Percentiles rank a stretch among this genome's conserved stretches.
Evolutionary conservation across 2,797 vertebrate genomes (phyloP).

Genomic region (Ficedula albicollis): DNA sequence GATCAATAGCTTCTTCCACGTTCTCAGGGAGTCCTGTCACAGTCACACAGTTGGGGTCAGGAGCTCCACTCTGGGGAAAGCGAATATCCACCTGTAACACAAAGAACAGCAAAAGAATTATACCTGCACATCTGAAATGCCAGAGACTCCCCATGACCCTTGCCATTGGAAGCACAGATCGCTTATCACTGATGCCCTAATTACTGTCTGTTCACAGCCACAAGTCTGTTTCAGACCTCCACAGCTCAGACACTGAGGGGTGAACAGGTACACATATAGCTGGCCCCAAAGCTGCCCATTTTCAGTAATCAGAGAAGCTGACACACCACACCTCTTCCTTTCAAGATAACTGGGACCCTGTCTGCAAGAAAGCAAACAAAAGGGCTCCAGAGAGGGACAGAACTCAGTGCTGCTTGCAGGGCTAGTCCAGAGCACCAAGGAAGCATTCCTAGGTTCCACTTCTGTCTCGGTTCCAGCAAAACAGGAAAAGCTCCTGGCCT

Average conservation of each 20-base stretch:
- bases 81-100: slow-evolving; percentile 91
- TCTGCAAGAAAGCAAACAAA: not conserved
- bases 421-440: not conserved
- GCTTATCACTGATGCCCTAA: not conserved
- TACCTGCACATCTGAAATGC: not conserved
- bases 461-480: not conserved
- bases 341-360: not conserved
- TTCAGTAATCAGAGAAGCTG: not conserved
- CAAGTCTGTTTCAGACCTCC: not conserved
- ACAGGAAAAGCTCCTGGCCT: not conserved
- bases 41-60: slow-evolving; percentile 92
- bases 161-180: not conserved
- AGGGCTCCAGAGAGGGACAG: not conserved
- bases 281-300: not conserved
- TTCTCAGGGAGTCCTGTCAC: slow-evolving; percentile 95
- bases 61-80: slow-evolving; percentile 93
- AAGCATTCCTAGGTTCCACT: not conserved
- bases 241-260: not conserved
- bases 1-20: slow-evolving; percentile 97
- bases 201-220: not conserved
- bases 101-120: not conserved
- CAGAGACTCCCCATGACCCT: not conserved
- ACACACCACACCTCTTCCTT: not conserved
- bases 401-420: not conserved
- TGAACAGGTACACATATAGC: not conserved